Base-by-base conservation (phyloP, 92 coral and sea anemone species). In the Parazoanthus darwini region DNA sequence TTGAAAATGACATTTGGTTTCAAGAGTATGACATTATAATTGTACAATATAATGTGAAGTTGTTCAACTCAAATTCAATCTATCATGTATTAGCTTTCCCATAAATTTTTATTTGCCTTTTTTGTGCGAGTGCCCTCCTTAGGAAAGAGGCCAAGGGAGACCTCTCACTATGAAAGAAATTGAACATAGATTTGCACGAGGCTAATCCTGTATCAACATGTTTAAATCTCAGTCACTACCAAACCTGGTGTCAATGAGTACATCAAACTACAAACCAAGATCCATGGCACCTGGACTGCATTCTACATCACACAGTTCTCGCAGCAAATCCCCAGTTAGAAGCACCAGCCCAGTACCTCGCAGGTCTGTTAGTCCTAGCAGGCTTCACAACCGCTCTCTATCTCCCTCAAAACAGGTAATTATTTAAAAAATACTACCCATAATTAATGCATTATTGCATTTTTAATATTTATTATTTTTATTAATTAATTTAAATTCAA, bases 371-470 rank as follows among this genome's bases (percentile, higher is more conserved):
- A 94, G 96, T 81, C 96, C 94, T 29, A 85, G 87, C 18, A 90
- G 95, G 75, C 85, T 93, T 13, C 96, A 89, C 70, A 87, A 83
- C 86, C 89, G 90, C 43, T 93, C 96, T 26, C 83, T 93, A 44
- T 96, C 98, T 25, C 98, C 96, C 33, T 85, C 71, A 50, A 95
- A 95, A 92, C 99, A 95, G 98, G 99, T 95, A 80, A 38, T 39
- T 39, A 39, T 39, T 39, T 39, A 39, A 39, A 39, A 39, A 39
- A 39, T 29, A 29, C 0, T 29, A 29, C 33, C 33, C 42, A 39
- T 4, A 39, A 39, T 8, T 54, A 54, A 54, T 13, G 18, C 2
- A 11, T 54, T 54, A 11, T 54, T 54, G 9, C 14, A 11, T 20
- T 63, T 63, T 63, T 20, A 20, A 20, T 9, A 63, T 63, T 18